A percentile compares a stretch with the other conserved stretches of the same genome.
Conservation (phyloP, 23 tunicate species). For the Trididemnum nubilum region DNA sequence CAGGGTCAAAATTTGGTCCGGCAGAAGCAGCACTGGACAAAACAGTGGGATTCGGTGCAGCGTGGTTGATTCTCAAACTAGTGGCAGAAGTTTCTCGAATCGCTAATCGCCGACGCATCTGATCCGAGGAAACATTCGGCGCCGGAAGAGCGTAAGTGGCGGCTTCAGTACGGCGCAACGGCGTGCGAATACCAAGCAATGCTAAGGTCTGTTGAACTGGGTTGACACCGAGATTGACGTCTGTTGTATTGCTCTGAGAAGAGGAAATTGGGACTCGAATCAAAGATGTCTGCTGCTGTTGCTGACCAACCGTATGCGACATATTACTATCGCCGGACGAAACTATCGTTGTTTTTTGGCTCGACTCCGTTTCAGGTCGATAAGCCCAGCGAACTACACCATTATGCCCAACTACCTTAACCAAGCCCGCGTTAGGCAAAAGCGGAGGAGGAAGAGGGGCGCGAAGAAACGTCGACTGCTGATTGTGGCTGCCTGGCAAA, state of each 20-base stretch:
- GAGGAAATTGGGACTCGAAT: neutral
- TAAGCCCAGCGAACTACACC: neutral
- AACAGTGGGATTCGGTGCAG: neutral
- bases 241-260: neutral
- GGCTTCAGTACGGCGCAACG: constrained; percentile 12
- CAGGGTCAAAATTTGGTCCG: neutral
- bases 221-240: neutral
- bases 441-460: constrained; percentile 1
- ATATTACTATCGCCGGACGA: neutral
- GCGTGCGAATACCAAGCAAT: constrained; percentile 41
- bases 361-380: neutral
- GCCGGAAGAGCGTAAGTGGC: neutral
- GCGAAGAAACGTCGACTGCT: neutral
- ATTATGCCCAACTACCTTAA: neutral
- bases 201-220: constrained; percentile 54
- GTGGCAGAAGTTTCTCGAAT: constrained; percentile 29
- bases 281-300: neutral
- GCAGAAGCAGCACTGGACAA: neutral
- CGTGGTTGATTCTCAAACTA: neutral
- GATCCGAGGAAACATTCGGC: constrained; percentile 41
- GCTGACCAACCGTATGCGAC: neutral
- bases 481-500: neutral
- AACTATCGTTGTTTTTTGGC: neutral
- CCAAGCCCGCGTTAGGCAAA: neutral
- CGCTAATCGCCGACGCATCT: constrained; percentile 66